phyloP scores from a whole-genome alignment of 35 echinoderm and acorn worm species.

The Amphiura filiformis region DNA sequence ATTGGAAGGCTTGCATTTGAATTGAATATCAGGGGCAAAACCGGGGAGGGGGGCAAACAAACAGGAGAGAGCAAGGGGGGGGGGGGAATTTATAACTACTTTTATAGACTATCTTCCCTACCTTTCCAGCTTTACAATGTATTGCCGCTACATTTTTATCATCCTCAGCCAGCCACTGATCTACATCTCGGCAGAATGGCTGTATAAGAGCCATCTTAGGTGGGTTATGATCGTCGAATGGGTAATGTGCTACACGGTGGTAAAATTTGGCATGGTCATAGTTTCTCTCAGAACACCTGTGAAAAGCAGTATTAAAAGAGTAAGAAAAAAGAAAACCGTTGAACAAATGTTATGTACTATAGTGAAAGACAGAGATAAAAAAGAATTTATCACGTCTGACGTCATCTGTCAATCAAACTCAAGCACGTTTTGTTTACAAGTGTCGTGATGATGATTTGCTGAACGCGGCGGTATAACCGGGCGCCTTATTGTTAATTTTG shows the following conservation, averaged over 20 bases:
- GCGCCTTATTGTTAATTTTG: no score
- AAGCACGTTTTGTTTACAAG: no score
- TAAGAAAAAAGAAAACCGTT: background rate
- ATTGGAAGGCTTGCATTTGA: no score
- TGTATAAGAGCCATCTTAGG: constrained; percentile 83
- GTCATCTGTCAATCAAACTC: no score
- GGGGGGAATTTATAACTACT: no score
- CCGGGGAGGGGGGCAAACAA: no score
- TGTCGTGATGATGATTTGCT: no score
- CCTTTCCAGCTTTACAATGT: constrained; percentile 98
- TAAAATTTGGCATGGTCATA: constrained; percentile 88
- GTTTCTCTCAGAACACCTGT: constrained; percentile 93
- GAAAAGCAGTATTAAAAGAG: background rate
- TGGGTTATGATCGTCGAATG: constrained; percentile 97
- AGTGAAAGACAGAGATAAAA: no score
- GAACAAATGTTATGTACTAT: background rate
- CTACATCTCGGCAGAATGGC: constrained; percentile 92
- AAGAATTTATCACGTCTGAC: no score
- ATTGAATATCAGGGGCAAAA: no score
- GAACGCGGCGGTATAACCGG: no score
- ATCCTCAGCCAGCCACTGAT: constrained; percentile 64
- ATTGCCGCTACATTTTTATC: constrained; percentile 89
- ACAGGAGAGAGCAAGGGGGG: no score
- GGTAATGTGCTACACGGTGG: constrained; percentile 83
- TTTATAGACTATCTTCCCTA: constrained; percentile 1